Base-by-base conservation (phyloP, 2,797 vertebrate genomes). In the Pelodytes ibericus region DNA sequence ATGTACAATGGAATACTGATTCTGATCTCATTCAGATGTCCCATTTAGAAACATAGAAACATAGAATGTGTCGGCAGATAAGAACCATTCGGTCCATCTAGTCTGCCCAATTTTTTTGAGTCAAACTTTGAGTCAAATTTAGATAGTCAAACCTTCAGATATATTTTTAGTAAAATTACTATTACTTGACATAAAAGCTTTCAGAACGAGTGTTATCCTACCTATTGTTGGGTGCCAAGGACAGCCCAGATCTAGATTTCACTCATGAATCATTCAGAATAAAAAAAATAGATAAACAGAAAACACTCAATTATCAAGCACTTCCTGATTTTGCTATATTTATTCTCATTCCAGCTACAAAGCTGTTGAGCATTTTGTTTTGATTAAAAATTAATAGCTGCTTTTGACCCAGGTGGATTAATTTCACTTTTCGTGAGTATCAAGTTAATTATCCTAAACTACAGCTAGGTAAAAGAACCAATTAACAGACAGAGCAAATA, bases 371-470 rank as follows among this genome's bases (percentile, higher is more conserved):
- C 87, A 83, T 84, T 88, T 87, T 87, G 84, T 88, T 91, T 88
- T 87, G 86, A 91, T 91, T 91, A 91, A 90, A 90, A 91, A 91
- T 91, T 91, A 91, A 92, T 91, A 90, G 88, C 86, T 87, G 83
- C 84, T 87, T 90, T 88, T 90, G 89, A 89, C 89, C 88, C 86
- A 88, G 81, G 87, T 88, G 86, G 88, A 88, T 91, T 89, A 88
- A 89, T 89, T 88, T 90, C 87, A 86, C 85, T 89, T 89, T 88
- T 87, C 83, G 77, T 81, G 68, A 90, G 88, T 87, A 85, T 87
- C 86, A 86, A 87, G 85, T 86, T 91, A 91, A 91, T 90, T 89
- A 89, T 89, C 82, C 86, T 85, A 88, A 90, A 91, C 86, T 88
- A 87, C 84, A 84, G 85, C 88, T 85, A 89, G 87, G 89, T 89